Evolutionary conservation across 2,888 invertebrate species (phyloP).

Genomic region (Nycteola revayana): DNA sequence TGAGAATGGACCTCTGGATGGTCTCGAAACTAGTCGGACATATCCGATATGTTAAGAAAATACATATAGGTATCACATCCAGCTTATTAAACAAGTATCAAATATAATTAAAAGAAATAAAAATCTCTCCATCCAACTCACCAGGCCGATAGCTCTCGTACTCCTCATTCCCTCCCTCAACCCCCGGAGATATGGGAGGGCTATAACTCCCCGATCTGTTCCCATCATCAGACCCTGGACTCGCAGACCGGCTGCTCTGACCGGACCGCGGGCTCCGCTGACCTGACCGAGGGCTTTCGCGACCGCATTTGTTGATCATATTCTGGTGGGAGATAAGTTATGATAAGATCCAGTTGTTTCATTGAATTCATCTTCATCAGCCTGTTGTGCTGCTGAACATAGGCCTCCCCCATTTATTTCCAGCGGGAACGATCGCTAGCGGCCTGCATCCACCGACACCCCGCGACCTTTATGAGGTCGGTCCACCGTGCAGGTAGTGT

Average conservation of each 20-base stretch:
- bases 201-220: constrained; percentile 87
- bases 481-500: too few relatives aligned
- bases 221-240: constrained; percentile 80
- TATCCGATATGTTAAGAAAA: too few relatives aligned
- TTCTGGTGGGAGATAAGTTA: constrained; percentile 42
- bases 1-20: too few relatives aligned
- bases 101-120: neutral
- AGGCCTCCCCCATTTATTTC: too few relatives aligned
- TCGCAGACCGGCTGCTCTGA: constrained; percentile 55
- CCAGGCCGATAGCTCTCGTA: constrained; percentile 73
- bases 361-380: too few relatives aligned
- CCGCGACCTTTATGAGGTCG: too few relatives aligned
- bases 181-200: constrained; percentile 93
- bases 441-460: too few relatives aligned
- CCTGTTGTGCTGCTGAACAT: too few relatives aligned
- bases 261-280: constrained; percentile 38
- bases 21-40: too few relatives aligned
- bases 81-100: neutral
- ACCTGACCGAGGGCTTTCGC: constrained; percentile 48
- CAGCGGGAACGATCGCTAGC: too few relatives aligned
- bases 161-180: constrained; percentile 85
- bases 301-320: constrained; percentile 61
- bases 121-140: too few relatives aligned
- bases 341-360: too few relatives aligned
- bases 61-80: neutral